Conservation (phyloP, 2,113 vertebrate species). For the Scophthalmus maximus region DNA sequence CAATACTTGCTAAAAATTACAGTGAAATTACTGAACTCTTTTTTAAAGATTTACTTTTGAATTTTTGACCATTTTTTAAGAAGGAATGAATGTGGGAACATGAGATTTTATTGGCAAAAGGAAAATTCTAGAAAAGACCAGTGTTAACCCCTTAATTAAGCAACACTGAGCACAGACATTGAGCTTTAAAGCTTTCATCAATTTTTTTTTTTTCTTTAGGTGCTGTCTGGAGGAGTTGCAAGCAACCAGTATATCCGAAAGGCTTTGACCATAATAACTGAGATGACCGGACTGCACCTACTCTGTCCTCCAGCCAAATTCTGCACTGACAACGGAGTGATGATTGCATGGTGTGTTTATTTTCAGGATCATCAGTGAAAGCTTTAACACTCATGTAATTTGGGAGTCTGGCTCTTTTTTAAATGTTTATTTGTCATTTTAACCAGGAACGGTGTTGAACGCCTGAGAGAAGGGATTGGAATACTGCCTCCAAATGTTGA, state of each 20-base stretch:
- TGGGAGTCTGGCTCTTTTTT: background rate
- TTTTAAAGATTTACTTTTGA: too few species aligned
- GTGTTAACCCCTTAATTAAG: too few species aligned
- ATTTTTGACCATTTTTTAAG: too few species aligned
- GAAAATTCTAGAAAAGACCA: background rate
- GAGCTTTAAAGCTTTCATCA: background rate
- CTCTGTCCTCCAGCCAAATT: slow-evolving; percentile 90
- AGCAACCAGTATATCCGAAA: slow-evolving; percentile 92
- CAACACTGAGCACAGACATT: too few species aligned
- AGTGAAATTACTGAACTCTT: too few species aligned
- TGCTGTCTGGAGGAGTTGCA: slow-evolving; percentile 95
- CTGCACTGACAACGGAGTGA: slow-evolving; percentile 96
- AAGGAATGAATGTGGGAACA: too few species aligned
- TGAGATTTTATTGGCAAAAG: background rate
- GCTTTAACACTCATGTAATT: too few species aligned
- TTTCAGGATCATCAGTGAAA: background rate
- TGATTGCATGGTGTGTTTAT: slow-evolving; percentile 92
- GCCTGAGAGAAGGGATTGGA: slow-evolving; percentile 86
- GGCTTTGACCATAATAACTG: slow-evolving; percentile 82
- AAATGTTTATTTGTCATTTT: too few species aligned
- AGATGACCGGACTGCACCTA: slow-evolving; percentile 84
- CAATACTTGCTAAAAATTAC: too few species aligned
- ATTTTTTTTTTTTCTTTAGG: slow-evolving; percentile 75
- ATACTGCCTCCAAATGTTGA: slow-evolving; percentile 81
- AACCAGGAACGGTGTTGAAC: slow-evolving; percentile 94